Base-by-base conservation (phyloP, 2,888 invertebrate genomes). In the Venustoraphidia nigricollis region DNA sequence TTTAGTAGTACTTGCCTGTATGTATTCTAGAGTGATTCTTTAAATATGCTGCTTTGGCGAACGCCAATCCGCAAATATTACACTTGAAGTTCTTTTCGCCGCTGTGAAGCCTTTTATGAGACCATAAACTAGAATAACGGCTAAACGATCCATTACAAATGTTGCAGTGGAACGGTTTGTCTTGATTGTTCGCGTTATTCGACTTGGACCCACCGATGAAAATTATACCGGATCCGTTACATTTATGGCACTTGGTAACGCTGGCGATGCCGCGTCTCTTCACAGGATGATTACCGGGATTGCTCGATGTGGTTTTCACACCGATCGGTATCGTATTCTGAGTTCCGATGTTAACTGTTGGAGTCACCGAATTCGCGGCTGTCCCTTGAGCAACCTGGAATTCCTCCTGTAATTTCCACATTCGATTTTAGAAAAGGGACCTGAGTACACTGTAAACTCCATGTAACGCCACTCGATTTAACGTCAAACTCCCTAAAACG, bases 11-110 rank as follows among this genome's bases (percentile, higher is more conserved):
- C 27, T 27, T 47, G 44, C 89, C 89, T 1, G 88, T 89, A 57
- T 90, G 89, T 59, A 90, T 89, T 56, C 89, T 75, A 45, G 86
- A 85, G 64, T 90, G 89, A 62, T 90, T 90, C 64, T 90, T 89
- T 55, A 90, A 70, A 69, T 89, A 89, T n/a, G 89, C 89, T 49
- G 88, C 88, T 66, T 89, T 89, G 49, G 89, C 89, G 64, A 90
- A 90, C 37, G 88, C 87, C 61, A 89, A 73, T 11, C 89, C 88
- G 66, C 89, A 90, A 52, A 88, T 85, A 54, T 83, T 83, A 66
- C 89, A 90, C 67, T 89, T 89, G 66, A 88, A 89, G 60, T 89
- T 89, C 66, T 90, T 90, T 56, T 77, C 77, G 41, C 77, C 88
- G 10, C 87, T 84, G 65, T 90, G 89, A 54, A 90, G 71, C 60